phyloP scores from a whole-genome alignment of 2,888 invertebrate genomes.

The Pollenia griseotomentosa region DNA sequence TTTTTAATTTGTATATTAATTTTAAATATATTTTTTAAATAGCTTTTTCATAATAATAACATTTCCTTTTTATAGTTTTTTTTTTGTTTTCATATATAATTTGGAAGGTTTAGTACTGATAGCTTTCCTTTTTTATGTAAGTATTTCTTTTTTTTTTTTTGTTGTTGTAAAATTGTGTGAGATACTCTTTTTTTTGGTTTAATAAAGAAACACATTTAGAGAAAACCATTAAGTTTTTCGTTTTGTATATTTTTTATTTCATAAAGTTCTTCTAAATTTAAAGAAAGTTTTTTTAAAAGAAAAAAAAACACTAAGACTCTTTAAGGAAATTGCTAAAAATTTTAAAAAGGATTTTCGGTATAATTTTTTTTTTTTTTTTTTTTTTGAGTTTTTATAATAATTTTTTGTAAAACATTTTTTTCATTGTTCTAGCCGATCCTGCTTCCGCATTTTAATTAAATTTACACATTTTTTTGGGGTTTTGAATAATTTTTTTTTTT shows the following conservation, averaged over 20 bases:
- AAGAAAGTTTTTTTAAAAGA: slow-evolving; percentile 7
- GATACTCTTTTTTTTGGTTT: slow-evolving; percentile 69
- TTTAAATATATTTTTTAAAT: slow-evolving; percentile 21
- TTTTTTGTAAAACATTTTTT: slow-evolving; percentile 70
- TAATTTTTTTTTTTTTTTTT: slow-evolving; percentile 52
- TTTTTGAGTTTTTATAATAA: slow-evolving; percentile 12
- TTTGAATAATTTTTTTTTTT: neutral
- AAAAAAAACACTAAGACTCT: slow-evolving; percentile 37
- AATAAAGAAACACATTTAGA: slow-evolving; percentile 59
- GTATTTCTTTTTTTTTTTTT: slow-evolving; percentile 27
- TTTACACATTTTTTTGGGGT: slow-evolving; percentile 75
- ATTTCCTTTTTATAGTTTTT: slow-evolving; percentile 33
- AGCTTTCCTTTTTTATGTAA: slow-evolving; percentile 71
- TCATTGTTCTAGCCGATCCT: slow-evolving; percentile 84
- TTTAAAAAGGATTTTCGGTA: slow-evolving; percentile 59
- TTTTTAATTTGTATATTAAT: slow-evolving; percentile 39
- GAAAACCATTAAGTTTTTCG: slow-evolving; percentile 57
- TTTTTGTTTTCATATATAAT: slow-evolving; percentile 32
- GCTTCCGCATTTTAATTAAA: slow-evolving; percentile 82
- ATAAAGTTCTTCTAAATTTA: neutral
- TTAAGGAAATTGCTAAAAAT: slow-evolving; percentile 41
- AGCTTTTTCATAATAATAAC: slow-evolving; percentile 53
- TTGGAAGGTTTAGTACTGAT: slow-evolving; percentile 82
- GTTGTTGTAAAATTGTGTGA: slow-evolving; percentile 61
- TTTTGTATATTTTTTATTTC: slow-evolving; percentile 37